Base-by-base conservation (phyloP, 37 sponge, comb jelly and placozoan species). In the Petrosia ficiformis region DNA sequence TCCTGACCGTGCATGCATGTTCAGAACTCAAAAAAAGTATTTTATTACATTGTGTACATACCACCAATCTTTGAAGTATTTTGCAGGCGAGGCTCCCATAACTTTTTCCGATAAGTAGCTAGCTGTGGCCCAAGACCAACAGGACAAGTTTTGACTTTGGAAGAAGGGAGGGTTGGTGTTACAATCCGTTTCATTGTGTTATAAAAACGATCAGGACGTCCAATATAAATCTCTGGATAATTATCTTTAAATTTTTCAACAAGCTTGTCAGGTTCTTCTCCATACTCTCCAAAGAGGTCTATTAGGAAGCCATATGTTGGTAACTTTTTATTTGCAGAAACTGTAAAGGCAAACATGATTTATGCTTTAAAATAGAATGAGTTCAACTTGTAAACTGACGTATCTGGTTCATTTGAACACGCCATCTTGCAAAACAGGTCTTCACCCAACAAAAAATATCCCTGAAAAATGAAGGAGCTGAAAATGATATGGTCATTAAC, bases 81-180 rank as follows among this genome's bases (percentile, higher is more conserved):
- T 71, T 25, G 40, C 2, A 42, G 5, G 40, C 37, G 31, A 42
- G 72, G 72, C 6, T 37, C 19, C 72, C 72, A 71, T 21, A 25
- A 16, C 30, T 52, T 39, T 4, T 11, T 37, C 19, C 44, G 28
- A 52, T 71, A 71, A 24, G 72, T 42, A 31, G 3, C 24, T 22
- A 71, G 25, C 26, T 33, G 72, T 4, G 72, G 25, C 19, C 72
- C 72, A 32, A 28, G 3, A n/a, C n/a, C n/a, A 19, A 14, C 14
- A 2, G 43, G 3, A 37, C 37, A 43, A 4, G 8, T 14, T 3
- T 33, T 41, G 14, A 44, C 72, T 42, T 2, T 42, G 25, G 30
- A 24, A 41, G 72, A 71, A 4, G 42, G 72, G 2, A 21, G 40
- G 4, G 72, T 71, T 37, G 72, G 72, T 71, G 72, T 52, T n/a